phyloP scores from a whole-genome alignment of 2,113 vertebrate genomes.

The Felis catus region DNA sequence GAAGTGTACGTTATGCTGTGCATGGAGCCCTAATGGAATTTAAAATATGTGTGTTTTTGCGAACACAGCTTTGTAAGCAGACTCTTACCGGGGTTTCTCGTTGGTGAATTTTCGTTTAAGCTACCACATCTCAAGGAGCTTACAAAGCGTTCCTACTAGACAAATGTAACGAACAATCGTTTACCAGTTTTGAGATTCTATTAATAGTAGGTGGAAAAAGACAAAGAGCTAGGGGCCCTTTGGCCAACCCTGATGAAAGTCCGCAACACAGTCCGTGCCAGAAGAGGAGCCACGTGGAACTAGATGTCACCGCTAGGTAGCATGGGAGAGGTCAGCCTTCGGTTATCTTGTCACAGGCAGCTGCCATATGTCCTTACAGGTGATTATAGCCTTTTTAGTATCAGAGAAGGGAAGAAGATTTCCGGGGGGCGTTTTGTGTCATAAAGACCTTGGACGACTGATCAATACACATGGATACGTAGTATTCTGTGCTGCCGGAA shows the following conservation, averaged over 20 bases:
- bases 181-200: background rate
- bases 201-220: background rate
- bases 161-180: background rate
- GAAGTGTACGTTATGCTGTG: slow-evolving; percentile 73
- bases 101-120: slow-evolving; percentile 49
- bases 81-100: background rate
- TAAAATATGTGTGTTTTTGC: slow-evolving; percentile 46
- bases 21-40: slow-evolving; percentile 62
- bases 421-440: rapidly evolving
- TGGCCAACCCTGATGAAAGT: background rate
- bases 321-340: background rate
- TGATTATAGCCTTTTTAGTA: rapidly evolving
- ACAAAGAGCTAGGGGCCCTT: background rate
- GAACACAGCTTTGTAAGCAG: background rate
- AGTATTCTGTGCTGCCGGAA: background rate
- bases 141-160: background rate
- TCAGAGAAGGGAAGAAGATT: background rate
- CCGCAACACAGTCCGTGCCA: rapidly evolving
- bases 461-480: background rate
- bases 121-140: background rate
- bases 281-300: rapidly evolving
- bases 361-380: background rate
- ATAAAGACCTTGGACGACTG: background rate
- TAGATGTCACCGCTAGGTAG: rapidly evolving
- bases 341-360: too few species aligned